Evolutionary conservation across 2,888 invertebrate species (phyloP).

Genomic region (Drosophila peninsularis): DNA sequence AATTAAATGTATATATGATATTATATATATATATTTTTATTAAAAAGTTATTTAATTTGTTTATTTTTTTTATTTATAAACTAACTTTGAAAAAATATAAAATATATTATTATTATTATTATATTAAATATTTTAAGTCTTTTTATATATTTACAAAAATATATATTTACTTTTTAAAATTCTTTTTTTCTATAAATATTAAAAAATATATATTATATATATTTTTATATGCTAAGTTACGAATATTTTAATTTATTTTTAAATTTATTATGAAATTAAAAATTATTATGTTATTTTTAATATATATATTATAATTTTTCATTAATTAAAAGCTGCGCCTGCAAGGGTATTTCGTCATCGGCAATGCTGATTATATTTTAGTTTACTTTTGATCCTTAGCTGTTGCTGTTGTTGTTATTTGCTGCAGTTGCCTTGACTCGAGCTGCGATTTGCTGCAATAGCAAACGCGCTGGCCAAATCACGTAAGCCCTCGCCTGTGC

Average conservation of each 20-base stretch:
- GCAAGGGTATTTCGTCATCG: conserved; percentile 6
- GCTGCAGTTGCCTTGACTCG: conserved; percentile 32
- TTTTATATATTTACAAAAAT: too few species aligned
- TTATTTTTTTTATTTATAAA: too few species aligned
- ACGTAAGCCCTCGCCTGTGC: conserved; percentile 53
- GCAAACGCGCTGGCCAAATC: conserved; percentile 55
- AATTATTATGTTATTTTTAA: too few species aligned
- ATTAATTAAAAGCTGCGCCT: background rate
- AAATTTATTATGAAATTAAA: too few species aligned
- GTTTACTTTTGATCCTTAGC: conserved; percentile 6
- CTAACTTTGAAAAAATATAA: too few species aligned
- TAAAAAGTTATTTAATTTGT: too few species aligned
- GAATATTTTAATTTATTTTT: too few species aligned
- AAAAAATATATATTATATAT: background rate
- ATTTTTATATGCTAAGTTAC: too few species aligned
- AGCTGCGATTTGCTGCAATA: conserved; percentile 52
- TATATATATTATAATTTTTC: background rate
- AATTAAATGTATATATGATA: too few species aligned
- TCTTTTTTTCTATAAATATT: background rate
- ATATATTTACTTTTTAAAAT: background rate
- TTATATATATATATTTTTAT: too few species aligned
- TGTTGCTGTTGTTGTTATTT: conserved; percentile 18
- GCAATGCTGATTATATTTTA: background rate
- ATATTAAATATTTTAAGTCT: too few species aligned
- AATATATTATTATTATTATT: too few species aligned